A percentile compares a stretch with the other conserved stretches of the same genome.
Conservation (phyloP, 1,140 invertebrate species). For the Caenorhabditis remanei region DNA sequence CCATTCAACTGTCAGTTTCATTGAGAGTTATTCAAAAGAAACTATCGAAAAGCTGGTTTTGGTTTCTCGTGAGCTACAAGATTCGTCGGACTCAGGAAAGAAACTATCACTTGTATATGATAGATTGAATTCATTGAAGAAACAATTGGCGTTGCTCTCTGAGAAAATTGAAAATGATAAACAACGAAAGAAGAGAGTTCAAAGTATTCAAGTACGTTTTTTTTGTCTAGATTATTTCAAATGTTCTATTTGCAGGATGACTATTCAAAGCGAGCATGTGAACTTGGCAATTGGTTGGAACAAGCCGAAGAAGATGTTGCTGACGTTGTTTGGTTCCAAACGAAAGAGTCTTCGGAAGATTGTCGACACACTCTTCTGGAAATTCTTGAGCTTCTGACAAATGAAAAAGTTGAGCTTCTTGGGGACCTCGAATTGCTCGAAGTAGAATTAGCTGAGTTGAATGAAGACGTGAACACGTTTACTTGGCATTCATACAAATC, state of each 20-base stretch:
- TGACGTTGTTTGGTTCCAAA: slow-evolving; percentile 9
- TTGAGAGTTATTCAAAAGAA: slow-evolving; percentile 12
- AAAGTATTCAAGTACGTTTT: slow-evolving; percentile 12
- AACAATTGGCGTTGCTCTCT: background rate
- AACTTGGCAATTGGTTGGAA: slow-evolving; percentile 33
- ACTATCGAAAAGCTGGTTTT: background rate
- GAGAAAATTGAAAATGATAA: slow-evolving; percentile 22
- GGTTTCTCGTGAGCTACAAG: background rate
- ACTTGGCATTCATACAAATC: slow-evolving; percentile 35
- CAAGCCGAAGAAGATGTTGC: slow-evolving; percentile 34
- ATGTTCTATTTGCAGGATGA: background rate
- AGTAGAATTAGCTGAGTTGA: slow-evolving; percentile 29
- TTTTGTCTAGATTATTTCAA: background rate
- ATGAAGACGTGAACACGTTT: slow-evolving; percentile 23
- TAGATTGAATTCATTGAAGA: background rate
- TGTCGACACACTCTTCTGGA: background rate
- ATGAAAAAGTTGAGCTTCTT: background rate
- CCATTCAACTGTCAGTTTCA: slow-evolving; percentile 1
- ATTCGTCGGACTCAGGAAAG: background rate
- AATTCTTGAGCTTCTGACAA: background rate
- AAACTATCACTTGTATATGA: slow-evolving; percentile 1
- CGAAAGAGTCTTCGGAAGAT: slow-evolving; percentile 36
- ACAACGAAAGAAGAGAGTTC: background rate
- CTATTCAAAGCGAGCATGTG: slow-evolving; percentile 30
- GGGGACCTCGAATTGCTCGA: slow-evolving; percentile 16